These are phyloP conservation scores for Meta bourneti DNA, from an alignment of 2,888 invertebrate species.

Conservation along the genomic window DNA sequence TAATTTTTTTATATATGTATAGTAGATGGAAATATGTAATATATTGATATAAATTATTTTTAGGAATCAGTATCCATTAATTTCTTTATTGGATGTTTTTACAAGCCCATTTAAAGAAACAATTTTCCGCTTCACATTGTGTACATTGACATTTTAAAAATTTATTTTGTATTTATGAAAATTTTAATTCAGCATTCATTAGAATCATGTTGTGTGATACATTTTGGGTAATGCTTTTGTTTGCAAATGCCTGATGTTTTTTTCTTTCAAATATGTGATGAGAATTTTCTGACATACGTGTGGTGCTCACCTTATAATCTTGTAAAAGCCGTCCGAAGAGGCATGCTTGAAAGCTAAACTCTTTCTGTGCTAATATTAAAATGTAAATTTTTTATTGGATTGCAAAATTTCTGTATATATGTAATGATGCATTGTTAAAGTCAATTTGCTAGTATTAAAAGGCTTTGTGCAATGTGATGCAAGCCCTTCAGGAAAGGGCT, in stretches of 20 bases:
- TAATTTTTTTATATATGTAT: slow-evolving; percentile 50
- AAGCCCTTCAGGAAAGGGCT: neutral
- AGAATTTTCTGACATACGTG: slow-evolving; percentile 64
- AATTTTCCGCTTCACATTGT: slow-evolving; percentile 19
- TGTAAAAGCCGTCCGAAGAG: slow-evolving; percentile 73
- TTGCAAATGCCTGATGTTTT: slow-evolving; percentile 34
- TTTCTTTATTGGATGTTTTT: slow-evolving; percentile 14
- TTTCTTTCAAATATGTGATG: slow-evolving; percentile 52
- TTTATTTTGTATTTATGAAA: slow-evolving; percentile 15
- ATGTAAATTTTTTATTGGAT: slow-evolving; percentile 45
- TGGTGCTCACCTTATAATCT: slow-evolving; percentile 73
- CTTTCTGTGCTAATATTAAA: slow-evolving; percentile 66
- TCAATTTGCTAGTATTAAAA: slow-evolving; percentile 1
- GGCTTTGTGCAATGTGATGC: slow-evolving; percentile 22
- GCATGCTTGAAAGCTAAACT: slow-evolving; percentile 59
- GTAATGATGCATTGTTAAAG: slow-evolving; percentile 18
- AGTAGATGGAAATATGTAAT: slow-evolving; percentile 44
- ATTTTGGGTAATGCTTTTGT: slow-evolving; percentile 33
- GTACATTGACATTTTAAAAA: slow-evolving; percentile 5
- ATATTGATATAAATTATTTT: slow-evolving; percentile 54
- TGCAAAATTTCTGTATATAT: slow-evolving; percentile 18
- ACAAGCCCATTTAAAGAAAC: slow-evolving; percentile 16
- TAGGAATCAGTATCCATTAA: slow-evolving; percentile 38
- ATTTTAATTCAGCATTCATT: slow-evolving; percentile 10
- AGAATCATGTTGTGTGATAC: slow-evolving; percentile 33